Conservation (phyloP, 2,113 vertebrate species). For the Aegotheles bennettii region DNA sequence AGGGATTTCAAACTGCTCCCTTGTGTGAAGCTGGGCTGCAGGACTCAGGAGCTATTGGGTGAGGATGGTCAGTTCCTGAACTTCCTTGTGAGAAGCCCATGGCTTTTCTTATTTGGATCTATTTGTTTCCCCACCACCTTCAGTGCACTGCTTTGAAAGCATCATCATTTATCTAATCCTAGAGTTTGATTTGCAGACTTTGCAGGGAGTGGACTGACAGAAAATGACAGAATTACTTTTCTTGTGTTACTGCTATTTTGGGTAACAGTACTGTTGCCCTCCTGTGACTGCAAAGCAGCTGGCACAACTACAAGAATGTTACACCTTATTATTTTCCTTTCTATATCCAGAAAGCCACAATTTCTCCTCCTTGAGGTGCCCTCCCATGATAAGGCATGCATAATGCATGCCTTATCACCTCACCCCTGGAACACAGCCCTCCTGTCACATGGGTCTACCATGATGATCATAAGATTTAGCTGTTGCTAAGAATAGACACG, state of each 20-base stretch:
- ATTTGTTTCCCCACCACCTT: not conserved
- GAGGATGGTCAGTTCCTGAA: not conserved
- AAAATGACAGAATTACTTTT: not conserved
- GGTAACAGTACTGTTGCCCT: not conserved
- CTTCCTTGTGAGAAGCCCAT: not conserved
- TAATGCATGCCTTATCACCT: slow-evolving; percentile 1
- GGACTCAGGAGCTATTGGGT: fast-evolving
- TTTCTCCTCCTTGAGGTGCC: not conserved
- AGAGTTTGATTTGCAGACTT: not conserved
- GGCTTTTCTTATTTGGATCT: not conserved
- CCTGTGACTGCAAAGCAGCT: not conserved
- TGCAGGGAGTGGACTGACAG: not conserved
- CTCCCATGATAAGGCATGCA: not conserved
- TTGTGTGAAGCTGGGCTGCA: not conserved
- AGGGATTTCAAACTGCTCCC: not conserved
- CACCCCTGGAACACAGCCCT: not conserved
- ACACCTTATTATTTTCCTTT: not conserved
- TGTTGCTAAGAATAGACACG: not conserved
- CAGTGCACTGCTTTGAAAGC: not conserved
- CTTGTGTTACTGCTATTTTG: not conserved
- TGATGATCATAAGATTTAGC: not conserved
- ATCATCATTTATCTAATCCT: not conserved
- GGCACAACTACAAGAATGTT: not conserved
- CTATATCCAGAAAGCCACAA: not conserved
- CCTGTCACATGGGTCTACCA: not conserved